Conservation (phyloP, 2,797 vertebrate genomes). For the Prionace glauca region DNA sequence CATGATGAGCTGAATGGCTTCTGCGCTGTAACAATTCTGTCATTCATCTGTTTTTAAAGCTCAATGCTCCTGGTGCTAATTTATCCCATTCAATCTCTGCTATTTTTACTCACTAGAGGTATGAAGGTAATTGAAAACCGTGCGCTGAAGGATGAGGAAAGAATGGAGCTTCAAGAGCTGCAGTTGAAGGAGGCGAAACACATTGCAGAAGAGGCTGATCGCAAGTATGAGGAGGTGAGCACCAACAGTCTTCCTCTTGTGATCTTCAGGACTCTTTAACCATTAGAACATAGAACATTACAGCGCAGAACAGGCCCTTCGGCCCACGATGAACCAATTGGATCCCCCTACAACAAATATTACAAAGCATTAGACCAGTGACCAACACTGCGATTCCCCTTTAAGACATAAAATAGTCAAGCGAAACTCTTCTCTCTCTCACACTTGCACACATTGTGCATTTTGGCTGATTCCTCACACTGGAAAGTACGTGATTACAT, state of each 20-base stretch:
- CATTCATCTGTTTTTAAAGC: too few species aligned
- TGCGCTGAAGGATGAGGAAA: conserved; percentile 96
- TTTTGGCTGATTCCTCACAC: too few species aligned
- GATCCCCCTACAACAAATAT: neutral
- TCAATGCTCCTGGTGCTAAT: neutral
- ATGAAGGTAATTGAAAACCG: conserved; percentile 99
- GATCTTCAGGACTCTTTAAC: neutral
- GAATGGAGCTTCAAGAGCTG: conserved; percentile 98
- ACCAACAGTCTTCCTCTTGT: neutral
- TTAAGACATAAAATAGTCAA: too few species aligned
- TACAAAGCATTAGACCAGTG: neutral
- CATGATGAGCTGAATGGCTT: too few species aligned
- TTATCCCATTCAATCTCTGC: neutral
- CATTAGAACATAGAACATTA: too few species aligned
- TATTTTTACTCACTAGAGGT: conserved; percentile 61
- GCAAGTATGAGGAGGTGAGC: conserved; percentile 94
- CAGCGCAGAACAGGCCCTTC: too few species aligned
- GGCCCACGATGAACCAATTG: neutral
- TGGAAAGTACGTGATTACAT: too few species aligned
- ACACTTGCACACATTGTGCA: too few species aligned
- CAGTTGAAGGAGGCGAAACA: conserved; percentile 98
- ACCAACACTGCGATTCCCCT: too few species aligned
- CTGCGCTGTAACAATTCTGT: too few species aligned
- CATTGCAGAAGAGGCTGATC: conserved; percentile 93
- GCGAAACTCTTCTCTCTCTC: too few species aligned